Conservation (phyloP, 2,113 vertebrate genomes). For the Corythoichthys intestinalis region DNA sequence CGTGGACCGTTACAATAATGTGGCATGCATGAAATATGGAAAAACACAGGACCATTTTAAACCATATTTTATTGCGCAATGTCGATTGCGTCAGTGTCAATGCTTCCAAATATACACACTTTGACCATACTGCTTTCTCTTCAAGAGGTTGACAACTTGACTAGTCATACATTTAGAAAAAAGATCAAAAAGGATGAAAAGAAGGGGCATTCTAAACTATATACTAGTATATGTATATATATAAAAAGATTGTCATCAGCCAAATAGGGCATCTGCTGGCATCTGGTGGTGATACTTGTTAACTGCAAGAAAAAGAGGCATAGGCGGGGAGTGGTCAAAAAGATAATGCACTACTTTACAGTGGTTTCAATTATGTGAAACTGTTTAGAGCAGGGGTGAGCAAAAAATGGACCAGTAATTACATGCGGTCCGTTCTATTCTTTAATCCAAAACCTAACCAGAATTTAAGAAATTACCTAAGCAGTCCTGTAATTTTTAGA, state of each 20-base stretch:
- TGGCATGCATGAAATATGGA: not conserved
- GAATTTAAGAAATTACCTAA: not conserved
- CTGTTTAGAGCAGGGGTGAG: not conserved
- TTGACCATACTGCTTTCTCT: conserved; percentile 5
- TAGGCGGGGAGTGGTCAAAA: not conserved
- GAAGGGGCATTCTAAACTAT: conserved; percentile 11
- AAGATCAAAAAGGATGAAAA: conserved; percentile 17
- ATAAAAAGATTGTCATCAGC: conserved; percentile 31
- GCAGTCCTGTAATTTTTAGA: not conserved
- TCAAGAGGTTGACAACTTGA: conserved; percentile 15
- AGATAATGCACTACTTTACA: not conserved
- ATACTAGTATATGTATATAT: conserved; percentile 17
- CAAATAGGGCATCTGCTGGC: conserved; percentile 43
- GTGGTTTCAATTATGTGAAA: not conserved
- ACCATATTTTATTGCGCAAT: conserved; percentile 35
- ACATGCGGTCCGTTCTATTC: not conserved
- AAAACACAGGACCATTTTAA: not conserved
- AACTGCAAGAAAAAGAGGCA: conserved; percentile 19
- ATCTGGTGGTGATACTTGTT: conserved; percentile 29
- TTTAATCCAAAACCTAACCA: not conserved
- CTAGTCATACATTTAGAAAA: conserved; percentile 8
- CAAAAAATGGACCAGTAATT: not conserved
- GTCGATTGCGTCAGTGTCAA: conserved; percentile 15
- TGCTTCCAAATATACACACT: conserved; percentile 33
- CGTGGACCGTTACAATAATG: not conserved